Evolutionary conservation across 1,140 invertebrate species (phyloP).

Genomic region (Lerema accius): DNA sequence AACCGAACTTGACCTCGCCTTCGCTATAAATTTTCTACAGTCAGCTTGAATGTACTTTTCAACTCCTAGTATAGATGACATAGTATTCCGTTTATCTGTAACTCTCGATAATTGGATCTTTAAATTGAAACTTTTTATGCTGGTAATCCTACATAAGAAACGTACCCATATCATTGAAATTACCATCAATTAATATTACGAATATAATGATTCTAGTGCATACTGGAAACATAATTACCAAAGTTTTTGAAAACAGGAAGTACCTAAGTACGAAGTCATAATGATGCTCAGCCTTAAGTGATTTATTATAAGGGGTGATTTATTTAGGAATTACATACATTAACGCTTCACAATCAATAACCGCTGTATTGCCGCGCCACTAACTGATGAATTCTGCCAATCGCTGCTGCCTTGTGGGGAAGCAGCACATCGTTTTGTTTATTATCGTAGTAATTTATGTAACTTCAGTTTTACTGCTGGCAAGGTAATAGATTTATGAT

Average conservation of each 20-base stretch:
- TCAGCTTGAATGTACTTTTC: constrained; percentile 6
- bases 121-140: no score
- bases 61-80: constrained; percentile 14
- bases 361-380: constrained; percentile 43
- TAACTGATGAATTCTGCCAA: constrained; percentile 55
- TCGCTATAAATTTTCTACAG: constrained; percentile 41
- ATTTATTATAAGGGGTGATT: constrained; percentile 62
- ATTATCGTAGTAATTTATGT: not conserved
- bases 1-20: constrained; percentile 40
- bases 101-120: not conserved
- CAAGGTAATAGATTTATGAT: no score
- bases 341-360: constrained; percentile 72
- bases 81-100: not conserved
- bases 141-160: no score
- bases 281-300: constrained; percentile 47
- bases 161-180: no score
- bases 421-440: not conserved
- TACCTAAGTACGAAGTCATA: no score
- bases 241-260: no score
- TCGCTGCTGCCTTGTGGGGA: constrained; percentile 35
- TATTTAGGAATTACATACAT: constrained; percentile 57
- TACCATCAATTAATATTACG: no score
- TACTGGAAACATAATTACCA: no score
- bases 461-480: no score
- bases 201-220: no score